phyloP scores from a whole-genome alignment of 2,113 vertebrate species.

The Solea senegalensis region DNA sequence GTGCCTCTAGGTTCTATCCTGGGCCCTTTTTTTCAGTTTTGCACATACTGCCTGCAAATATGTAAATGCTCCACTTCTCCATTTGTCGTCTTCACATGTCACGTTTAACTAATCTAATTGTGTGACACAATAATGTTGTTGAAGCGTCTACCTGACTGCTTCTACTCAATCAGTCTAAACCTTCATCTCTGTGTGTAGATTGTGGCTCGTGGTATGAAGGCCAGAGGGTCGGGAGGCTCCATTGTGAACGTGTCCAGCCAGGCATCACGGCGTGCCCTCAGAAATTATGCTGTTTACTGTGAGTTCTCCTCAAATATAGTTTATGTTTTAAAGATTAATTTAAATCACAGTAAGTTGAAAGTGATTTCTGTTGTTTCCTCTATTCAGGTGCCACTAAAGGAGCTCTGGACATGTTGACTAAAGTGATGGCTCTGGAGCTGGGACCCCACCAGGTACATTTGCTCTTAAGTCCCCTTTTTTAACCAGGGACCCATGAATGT shows the following conservation, averaged over 20 bases:
- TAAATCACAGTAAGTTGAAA: background rate
- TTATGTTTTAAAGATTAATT: background rate
- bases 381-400: constrained; percentile 89
- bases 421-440: constrained; percentile 93
- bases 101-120: too few relatives aligned
- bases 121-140: background rate
- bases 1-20: background rate
- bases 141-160: background rate
- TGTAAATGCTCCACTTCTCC: background rate
- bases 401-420: constrained; percentile 94
- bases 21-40: background rate
- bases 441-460: constrained; percentile 88
- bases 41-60: too few relatives aligned
- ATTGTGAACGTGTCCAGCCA: constrained; percentile 97
- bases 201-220: constrained; percentile 87
- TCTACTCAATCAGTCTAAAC: background rate
- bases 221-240: constrained; percentile 83
- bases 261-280: constrained; percentile 85
- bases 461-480: background rate
- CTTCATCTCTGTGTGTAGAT: constrained; percentile 78
- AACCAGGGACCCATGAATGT: background rate
- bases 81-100: too few relatives aligned
- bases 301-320: constrained; percentile 61
- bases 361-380: background rate
- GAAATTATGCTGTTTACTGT: constrained; percentile 91